phyloP scores from a whole-genome alignment of 2,888 invertebrate species.

The Cryptus viduatorius region DNA sequence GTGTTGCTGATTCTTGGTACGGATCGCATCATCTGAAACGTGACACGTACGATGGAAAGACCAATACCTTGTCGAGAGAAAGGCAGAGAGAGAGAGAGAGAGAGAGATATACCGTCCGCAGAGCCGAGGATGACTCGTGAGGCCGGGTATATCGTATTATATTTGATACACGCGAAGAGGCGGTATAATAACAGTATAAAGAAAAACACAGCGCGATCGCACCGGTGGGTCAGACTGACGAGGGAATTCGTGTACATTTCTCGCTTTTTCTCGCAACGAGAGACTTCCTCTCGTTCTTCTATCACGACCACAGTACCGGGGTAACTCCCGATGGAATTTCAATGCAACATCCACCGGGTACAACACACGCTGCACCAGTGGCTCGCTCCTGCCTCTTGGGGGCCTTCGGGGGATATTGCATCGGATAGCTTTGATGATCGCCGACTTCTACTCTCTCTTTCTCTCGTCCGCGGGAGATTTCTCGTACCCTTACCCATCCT shows the following conservation, averaged over 20 bases:
- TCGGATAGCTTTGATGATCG: constrained; percentile 71
- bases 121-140: neutral
- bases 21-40: constrained; percentile 46
- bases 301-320: constrained; percentile 30
- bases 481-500: constrained; percentile 23
- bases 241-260: constrained; percentile 13
- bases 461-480: neutral
- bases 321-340: constrained; percentile 52
- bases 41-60: constrained; percentile 55
- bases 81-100: neutral
- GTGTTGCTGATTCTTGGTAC: constrained; percentile 6
- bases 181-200: constrained; percentile 41
- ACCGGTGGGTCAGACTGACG: constrained; percentile 4
- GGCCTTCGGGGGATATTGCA: constrained; percentile 64
- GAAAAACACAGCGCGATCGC: constrained; percentile 6
- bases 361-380: constrained; percentile 3
- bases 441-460: constrained; percentile 9
- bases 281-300: neutral
- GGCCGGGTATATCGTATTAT: constrained; percentile 51
- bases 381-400: neutral
- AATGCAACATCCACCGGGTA: constrained; percentile 40
- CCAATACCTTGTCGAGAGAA: neutral
- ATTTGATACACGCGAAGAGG: constrained; percentile 36
- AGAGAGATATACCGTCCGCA: neutral
- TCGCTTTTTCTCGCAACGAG: constrained; percentile 15